A percentile compares a stretch with the other conserved stretches of the same genome.
Evolutionary conservation across 2,888 invertebrate genomes (phyloP).

Genomic region (Barypeithes pellucidus): DNA sequence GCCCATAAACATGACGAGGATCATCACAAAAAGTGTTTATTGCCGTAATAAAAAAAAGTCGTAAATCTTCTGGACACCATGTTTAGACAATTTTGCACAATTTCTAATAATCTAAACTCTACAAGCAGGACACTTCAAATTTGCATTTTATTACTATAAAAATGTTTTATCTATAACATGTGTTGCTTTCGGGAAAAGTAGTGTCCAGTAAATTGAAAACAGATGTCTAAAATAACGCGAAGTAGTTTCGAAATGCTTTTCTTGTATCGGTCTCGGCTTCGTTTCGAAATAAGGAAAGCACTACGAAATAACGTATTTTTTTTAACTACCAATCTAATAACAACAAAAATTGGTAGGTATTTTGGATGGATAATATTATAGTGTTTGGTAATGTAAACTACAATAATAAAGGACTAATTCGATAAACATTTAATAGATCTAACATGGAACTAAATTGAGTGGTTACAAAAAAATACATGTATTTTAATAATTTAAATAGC

Average conservation of each 20-base stretch:
- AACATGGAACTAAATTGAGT: too few relatives aligned
- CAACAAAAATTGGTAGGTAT: too few relatives aligned
- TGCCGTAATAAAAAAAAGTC: constrained; percentile 16
- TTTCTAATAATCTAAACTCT: constrained; percentile 27
- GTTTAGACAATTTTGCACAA: constrained; percentile 42
- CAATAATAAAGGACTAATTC: too few relatives aligned
- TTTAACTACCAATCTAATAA: too few relatives aligned
- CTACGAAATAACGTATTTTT: background rate
- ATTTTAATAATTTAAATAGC: too few relatives aligned
- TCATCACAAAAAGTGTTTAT: constrained; percentile 19
- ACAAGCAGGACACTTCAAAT: constrained; percentile 21
- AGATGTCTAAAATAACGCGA: constrained; percentile 6
- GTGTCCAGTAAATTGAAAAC: constrained; percentile 16
- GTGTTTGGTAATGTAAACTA: too few relatives aligned
- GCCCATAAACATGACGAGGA: constrained; percentile 2
- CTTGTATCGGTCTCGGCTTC: background rate
- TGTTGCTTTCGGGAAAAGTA: constrained; percentile 15
- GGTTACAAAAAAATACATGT: too few relatives aligned
- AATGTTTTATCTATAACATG: constrained; percentile 18
- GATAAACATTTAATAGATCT: too few relatives aligned
- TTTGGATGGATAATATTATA: too few relatives aligned
- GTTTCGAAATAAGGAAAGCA: background rate
- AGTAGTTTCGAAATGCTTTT: background rate
- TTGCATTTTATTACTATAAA: constrained; percentile 35
- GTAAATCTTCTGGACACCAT: constrained; percentile 32